Evolutionary conservation across 2,888 invertebrate species (phyloP), one percentile per base, ranked within the genome.

Genomic region (Tenthredo distinguenda): DNA sequence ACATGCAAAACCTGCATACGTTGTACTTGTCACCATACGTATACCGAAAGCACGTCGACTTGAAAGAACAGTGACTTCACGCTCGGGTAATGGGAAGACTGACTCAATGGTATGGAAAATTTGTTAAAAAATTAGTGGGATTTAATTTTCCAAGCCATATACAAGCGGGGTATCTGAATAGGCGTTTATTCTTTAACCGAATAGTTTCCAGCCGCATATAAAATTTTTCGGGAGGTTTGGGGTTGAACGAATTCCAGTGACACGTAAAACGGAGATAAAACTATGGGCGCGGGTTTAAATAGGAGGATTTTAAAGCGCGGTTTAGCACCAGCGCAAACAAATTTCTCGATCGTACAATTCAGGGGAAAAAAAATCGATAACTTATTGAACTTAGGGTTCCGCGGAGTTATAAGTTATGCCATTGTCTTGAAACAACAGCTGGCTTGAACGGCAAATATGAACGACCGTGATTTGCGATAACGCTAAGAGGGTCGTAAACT

Each of bases 371-470:
- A 50, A 77, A 58, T 79, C 79, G 10, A 79, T 79, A 55, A 79
- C 34, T 58, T 79, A 79, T 79, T 47, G 74, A 26, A 76, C 47
- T 43, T 76, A 43, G 43, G 43, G 55, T 50, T 79, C 31, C 18
- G 9, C n/a, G 37, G 55, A 58, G 50, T 31, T 34, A 9, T 55
- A 79, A 79, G 77, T 34, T 79, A 79, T 79, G 58, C 55, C 77
- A 37, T 58, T 58, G 47, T 58, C 79, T 79, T 37, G 26, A 79
- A 79, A 79, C 79, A 79, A n/a, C 79, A 79, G 58, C 55, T 79
- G 79, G 26, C 58, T 31, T 34, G 15, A 79, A 79, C 50, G 79
- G 34, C n/a, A 55, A 47, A 55, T 79, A 79, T 79, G 58, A 79
- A 79, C 34, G 79, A 79, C 55, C 58, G 50, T 79, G 55, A 79